phyloP scores from a whole-genome alignment of 2,113 vertebrate genomes.

The Bambusicola thoracicus region DNA sequence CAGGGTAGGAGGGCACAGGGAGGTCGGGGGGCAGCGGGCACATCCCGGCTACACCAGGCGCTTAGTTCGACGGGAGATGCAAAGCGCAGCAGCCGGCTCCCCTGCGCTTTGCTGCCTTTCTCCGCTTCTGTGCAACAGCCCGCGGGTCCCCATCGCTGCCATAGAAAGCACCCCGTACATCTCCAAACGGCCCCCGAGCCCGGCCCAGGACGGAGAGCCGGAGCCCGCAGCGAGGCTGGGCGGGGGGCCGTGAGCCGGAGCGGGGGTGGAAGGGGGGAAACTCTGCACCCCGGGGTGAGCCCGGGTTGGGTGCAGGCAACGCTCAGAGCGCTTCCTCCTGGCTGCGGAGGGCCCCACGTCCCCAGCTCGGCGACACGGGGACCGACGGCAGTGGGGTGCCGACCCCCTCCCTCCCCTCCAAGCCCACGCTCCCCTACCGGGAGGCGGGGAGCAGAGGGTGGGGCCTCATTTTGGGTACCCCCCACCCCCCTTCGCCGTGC shows the following conservation, averaged over 20 bases:
- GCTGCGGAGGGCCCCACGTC: background rate
- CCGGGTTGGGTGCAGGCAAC: background rate
- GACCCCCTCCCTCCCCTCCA: background rate
- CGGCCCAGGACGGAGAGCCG: background rate
- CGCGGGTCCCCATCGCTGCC: background rate
- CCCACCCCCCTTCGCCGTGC: background rate
- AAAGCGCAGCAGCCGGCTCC: background rate
- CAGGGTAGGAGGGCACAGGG: rapidly evolving
- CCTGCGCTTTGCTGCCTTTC: background rate
- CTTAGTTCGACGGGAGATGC: background rate
- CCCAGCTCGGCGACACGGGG: background rate
- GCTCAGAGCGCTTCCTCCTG: background rate
- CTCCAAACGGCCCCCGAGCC: background rate
- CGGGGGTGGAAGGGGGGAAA: background rate
- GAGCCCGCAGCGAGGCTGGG: background rate
- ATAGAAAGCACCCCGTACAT: background rate
- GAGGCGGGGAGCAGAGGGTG: background rate
- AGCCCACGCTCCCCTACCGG: background rate
- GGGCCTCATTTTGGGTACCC: background rate
- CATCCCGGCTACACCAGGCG: rapidly evolving
- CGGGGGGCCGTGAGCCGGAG: background rate
- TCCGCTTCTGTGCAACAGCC: background rate
- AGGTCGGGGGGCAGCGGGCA: background rate
- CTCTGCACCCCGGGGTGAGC: background rate
- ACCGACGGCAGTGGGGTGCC: background rate